Evolutionary conservation across 2,113 vertebrate genomes (phyloP).

Genomic region (Prunella fulvescens): DNA sequence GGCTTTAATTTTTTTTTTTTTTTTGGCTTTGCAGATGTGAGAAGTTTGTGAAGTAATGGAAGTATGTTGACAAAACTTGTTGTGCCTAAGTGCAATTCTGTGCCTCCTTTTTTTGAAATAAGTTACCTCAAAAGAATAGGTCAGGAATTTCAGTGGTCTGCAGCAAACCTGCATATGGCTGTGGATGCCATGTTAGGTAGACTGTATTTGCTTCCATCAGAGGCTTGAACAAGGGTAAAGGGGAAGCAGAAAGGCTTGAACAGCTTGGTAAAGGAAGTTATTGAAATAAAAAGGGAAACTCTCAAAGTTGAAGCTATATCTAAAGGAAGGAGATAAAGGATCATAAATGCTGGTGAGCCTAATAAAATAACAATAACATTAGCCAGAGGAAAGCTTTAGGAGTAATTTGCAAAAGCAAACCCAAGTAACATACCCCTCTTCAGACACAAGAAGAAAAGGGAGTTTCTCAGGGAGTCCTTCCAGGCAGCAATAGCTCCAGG

Average conservation of each 20-base stretch:
- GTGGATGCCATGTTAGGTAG: not conserved
- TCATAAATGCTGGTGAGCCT: not conserved
- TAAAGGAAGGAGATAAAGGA: not conserved
- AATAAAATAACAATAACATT: not conserved
- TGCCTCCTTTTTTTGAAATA: not conserved
- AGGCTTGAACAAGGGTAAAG: not conserved
- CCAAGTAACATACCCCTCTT: not conserved
- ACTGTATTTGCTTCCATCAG: not conserved
- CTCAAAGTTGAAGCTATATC: not conserved
- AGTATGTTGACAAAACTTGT: not conserved
- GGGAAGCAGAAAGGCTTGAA: not conserved
- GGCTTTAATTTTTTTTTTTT: not conserved
- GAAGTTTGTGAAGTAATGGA: not conserved
- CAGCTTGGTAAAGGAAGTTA: not conserved
- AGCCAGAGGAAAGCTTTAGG: not conserved
- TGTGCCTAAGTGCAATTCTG: not conserved
- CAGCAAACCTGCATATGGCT: not conserved
- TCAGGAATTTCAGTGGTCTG: not conserved
- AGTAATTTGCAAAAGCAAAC: not conserved
- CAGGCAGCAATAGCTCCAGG: not conserved
- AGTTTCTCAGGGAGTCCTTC: not conserved
- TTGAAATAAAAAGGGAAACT: not conserved
- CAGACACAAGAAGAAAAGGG: not conserved
- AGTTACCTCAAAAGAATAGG: not conserved
- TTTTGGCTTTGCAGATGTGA: rapidly evolving